These are phyloP conservation scores for Hirtodrosophila trivittata DNA, from an alignment of 2,888 invertebrate genomes.

Conservation along the genomic window DNA sequence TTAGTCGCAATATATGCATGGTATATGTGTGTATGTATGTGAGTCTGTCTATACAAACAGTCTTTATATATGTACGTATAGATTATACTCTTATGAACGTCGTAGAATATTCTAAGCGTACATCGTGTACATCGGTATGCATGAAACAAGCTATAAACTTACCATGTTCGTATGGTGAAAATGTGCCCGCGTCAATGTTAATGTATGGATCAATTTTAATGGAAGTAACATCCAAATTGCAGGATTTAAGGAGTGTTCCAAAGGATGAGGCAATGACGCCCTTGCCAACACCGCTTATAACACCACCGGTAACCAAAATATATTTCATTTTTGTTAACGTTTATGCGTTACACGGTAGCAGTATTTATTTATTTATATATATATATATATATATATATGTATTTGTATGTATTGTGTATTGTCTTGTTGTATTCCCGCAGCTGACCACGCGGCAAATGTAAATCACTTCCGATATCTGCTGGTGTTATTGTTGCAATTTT, in stretches of 20 bases:
- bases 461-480: conserved; percentile 1
- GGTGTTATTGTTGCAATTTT: conserved; percentile 1
- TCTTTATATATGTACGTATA: no score
- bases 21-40: not conserved
- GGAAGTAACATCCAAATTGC: conserved; percentile 97
- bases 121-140: no score
- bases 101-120: no score
- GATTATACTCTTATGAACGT: no score
- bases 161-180: conserved; percentile 99
- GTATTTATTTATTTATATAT: not conserved
- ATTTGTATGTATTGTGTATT: not conserved
- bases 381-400: no score
- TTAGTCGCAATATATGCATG: not conserved
- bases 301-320: conserved; percentile 98
- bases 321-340: conserved; percentile 91
- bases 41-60: not conserved
- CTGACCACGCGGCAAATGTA: conserved; percentile 23
- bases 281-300: conserved; percentile 99
- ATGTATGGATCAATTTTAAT: conserved; percentile 99
- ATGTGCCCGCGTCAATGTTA: conserved; percentile 99
- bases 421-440: not conserved
- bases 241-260: conserved; percentile 97
- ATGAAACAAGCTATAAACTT: no score
- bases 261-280: conserved; percentile 98
- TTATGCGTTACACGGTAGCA: not conserved